These are phyloP conservation scores for Sycophila sp. DNA, from an alignment of 1,140 invertebrate genomes.

Conservation along the genomic window DNA sequence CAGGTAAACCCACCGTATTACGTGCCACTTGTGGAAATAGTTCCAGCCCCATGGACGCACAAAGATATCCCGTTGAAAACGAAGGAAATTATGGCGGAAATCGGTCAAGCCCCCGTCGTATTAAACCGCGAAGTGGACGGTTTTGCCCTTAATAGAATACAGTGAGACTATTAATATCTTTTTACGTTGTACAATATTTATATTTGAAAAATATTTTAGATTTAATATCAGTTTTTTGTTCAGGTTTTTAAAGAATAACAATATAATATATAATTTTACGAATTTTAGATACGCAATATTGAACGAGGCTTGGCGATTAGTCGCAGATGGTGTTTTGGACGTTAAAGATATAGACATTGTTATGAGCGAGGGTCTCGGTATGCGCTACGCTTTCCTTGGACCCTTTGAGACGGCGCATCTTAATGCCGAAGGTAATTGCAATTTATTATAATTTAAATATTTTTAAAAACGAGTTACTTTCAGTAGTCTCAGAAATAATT, in stretches of 20 bases:
- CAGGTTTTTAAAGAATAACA: too few species aligned
- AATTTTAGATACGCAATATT: slow-evolving; percentile 84
- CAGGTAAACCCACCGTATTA: slow-evolving; percentile 97
- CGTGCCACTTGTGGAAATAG: slow-evolving; percentile 92
- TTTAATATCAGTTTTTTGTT: background rate
- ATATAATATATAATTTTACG: background rate
- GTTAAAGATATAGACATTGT: slow-evolving; percentile 93
- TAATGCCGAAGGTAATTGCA: slow-evolving; percentile 86
- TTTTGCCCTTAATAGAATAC: slow-evolving; percentile 93
- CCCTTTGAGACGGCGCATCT: slow-evolving; percentile 93
- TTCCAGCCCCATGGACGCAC: slow-evolving; percentile 91
- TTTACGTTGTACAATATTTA: slow-evolving; percentile 7
- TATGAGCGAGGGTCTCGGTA: slow-evolving; percentile 93
- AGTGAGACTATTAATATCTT: slow-evolving; percentile 68
- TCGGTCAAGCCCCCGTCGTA: slow-evolving; percentile 90
- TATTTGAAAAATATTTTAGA: background rate
- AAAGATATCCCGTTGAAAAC: slow-evolving; percentile 75
- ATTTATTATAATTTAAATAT: background rate
- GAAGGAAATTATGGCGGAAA: slow-evolving; percentile 82
- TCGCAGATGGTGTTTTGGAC: slow-evolving; percentile 83
- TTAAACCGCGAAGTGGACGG: slow-evolving; percentile 88
- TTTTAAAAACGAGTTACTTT: background rate
- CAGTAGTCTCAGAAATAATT: background rate
- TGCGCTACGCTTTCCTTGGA: slow-evolving; percentile 94
- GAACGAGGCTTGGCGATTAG: slow-evolving; percentile 91